phyloP scores from a whole-genome alignment of 2,113 vertebrate genomes.

The Gambusia affinis region DNA sequence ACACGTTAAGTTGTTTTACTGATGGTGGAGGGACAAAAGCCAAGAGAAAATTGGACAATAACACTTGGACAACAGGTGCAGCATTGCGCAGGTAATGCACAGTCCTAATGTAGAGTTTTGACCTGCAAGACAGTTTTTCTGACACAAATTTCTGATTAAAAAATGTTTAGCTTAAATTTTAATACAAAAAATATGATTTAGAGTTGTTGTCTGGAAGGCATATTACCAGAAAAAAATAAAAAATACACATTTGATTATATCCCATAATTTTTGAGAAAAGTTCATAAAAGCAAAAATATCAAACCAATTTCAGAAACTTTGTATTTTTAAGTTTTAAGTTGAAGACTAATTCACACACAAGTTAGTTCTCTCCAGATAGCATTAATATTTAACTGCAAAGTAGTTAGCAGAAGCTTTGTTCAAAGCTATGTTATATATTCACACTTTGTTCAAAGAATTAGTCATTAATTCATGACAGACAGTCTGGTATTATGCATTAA shows the following conservation, averaged over 20 bases:
- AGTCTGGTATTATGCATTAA: background rate
- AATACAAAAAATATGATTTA: too few relatives aligned
- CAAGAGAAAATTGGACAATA: constrained; percentile 31
- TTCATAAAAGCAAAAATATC: background rate
- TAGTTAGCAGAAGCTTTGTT: background rate
- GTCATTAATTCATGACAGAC: background rate
- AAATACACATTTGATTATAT: too few relatives aligned
- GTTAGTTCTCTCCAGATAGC: background rate
- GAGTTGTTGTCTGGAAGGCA: background rate
- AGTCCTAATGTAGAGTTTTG: background rate
- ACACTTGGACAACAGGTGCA: constrained; percentile 47
- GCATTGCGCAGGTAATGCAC: background rate
- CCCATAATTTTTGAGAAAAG: background rate
- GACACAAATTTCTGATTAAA: too few relatives aligned
- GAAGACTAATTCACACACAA: background rate
- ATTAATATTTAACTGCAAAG: background rate
- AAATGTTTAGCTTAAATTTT: too few relatives aligned
- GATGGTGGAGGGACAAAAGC: constrained; percentile 27
- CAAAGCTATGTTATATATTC: background rate
- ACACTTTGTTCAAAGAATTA: background rate
- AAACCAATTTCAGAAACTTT: background rate
- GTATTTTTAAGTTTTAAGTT: background rate
- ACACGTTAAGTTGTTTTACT: constrained; percentile 37
- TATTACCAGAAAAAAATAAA: background rate
- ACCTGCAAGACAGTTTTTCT: background rate